Evolutionary conservation across 2,888 invertebrate species (phyloP).

Genomic region (Arrhopalites spinosus): DNA sequence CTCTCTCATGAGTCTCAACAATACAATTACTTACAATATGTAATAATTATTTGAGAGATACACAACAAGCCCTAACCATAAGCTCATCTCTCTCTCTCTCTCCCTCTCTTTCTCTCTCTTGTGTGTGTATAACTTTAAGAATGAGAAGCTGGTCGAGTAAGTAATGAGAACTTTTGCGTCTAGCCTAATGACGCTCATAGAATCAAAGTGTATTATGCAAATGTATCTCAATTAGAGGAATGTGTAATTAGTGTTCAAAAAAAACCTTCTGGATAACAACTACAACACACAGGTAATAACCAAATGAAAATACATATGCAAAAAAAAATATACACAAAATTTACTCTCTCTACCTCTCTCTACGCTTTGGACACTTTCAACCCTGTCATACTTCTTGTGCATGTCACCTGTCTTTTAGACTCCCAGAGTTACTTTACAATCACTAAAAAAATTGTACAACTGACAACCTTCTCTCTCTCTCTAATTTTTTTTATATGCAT

Average conservation of each 20-base stretch:
- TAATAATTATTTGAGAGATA: background rate
- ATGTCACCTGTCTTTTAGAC: no score
- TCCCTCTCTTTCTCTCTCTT: background rate
- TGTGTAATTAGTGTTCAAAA: slow-evolving; percentile 14
- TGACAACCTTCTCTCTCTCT: no score
- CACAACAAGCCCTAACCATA: no score
- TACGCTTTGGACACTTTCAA: background rate
- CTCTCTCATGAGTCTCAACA: no score
- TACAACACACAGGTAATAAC: background rate
- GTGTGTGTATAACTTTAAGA: background rate
- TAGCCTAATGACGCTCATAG: slow-evolving; percentile 8
- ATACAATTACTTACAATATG: background rate
- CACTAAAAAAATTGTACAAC: no score
- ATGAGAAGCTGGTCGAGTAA: background rate
- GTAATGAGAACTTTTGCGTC: background rate
- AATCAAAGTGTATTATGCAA: slow-evolving; percentile 24
- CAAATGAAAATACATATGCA: background rate
- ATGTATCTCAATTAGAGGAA: slow-evolving; percentile 17
- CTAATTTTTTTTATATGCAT: no score
- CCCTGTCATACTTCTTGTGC: background rate
- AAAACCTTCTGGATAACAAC: slow-evolving; percentile 7
- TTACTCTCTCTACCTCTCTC: no score
- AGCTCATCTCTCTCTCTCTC: background rate
- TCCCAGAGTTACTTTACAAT: no score
- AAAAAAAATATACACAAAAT: no score